Conservation (phyloP, 2,113 vertebrate species). For the Chascanopsetta lugubris region DNA sequence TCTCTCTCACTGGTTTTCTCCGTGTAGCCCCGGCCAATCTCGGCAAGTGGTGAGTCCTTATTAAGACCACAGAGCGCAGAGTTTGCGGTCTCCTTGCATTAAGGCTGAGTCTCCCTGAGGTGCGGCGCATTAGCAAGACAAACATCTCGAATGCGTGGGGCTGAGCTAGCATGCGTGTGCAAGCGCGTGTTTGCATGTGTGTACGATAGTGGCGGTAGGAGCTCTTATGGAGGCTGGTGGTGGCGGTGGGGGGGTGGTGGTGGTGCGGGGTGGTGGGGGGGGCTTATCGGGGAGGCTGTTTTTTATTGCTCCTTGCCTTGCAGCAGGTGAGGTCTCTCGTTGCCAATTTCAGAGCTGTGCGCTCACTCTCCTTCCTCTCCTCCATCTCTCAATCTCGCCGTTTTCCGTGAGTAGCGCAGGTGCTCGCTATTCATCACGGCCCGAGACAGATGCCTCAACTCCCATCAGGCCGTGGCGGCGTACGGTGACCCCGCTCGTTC, state of each 20-base stretch:
- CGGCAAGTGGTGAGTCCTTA: conserved; percentile 57
- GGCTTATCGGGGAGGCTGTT: conserved; percentile 34
- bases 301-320: conserved; percentile 66
- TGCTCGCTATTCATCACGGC: conserved; percentile 79
- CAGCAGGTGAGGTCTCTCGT: conserved; percentile 81
- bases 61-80: conserved; percentile 62
- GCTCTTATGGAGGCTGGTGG: conserved; percentile 21
- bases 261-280: conserved; percentile 35
- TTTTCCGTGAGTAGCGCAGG: conserved; percentile 77
- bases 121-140: conserved; percentile 76
- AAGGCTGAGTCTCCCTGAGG: conserved; percentile 70
- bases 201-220: conserved; percentile 6
- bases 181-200: conserved; percentile 7
- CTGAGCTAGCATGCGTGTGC: conserved; percentile 30
- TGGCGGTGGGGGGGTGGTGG: too few species aligned
- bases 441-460: conserved; percentile 78
- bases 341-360: conserved; percentile 70
- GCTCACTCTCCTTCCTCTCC: conserved; percentile 55
- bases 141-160: conserved; percentile 67
- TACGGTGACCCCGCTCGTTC: conserved; percentile 66
- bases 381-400: conserved; percentile 52
- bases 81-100: conserved; percentile 68
- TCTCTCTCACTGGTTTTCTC: conserved; percentile 35
- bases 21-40: conserved; percentile 41
- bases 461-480: conserved; percentile 70